Base-by-base conservation (phyloP, 2,888 invertebrate species). In the Morpho helenor region DNA sequence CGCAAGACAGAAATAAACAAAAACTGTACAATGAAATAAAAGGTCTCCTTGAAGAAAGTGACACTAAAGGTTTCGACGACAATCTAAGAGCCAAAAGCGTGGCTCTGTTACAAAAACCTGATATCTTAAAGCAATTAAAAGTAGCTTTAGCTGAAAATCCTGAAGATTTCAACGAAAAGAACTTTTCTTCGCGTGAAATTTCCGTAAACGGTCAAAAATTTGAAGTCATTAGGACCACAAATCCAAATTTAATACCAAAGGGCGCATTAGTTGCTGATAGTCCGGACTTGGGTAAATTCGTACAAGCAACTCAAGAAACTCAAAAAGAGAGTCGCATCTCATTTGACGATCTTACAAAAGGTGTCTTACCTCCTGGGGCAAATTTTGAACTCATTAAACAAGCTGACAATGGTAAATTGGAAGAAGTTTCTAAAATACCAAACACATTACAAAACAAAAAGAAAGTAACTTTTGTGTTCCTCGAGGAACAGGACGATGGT, bases 401-500 rank as follows among this genome's bases (percentile, higher is more conserved):
- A 56, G 92, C 94, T 16, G 93, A 93, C 49, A 93, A 94, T 63
- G 96, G 96, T 2, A 93, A 93, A 68, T 82, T 95, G 0, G 95
- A 96, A 70, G 93, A 94, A 72, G 91, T 95, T 0, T 90, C 91
- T 0, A 93, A 93, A 57, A 78, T 93, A 46, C 91, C 94, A 0
- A 92, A 92, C 40, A 92, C 82, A 16, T 75, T 94, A 39, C 93
- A 94, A 0, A 91, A 92, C 68, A 93, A 94, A 65, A 96, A 96
- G 81, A 96, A 96, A 75, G 96, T 96, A 0, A 96, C 96, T 0
- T 96, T 96, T 71, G 96, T 97, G 0, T 94, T 96, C 49, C 84
- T 97, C 8, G 96, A 96, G 79, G 96, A 97, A 75, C 96, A 96
- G 76, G 93, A 95, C 5, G 96, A 96, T 71, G 96, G 96, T 7